Evolutionary conservation across 2,113 vertebrate genomes (phyloP).

Genomic region (Neodontobutis hainanensis): DNA sequence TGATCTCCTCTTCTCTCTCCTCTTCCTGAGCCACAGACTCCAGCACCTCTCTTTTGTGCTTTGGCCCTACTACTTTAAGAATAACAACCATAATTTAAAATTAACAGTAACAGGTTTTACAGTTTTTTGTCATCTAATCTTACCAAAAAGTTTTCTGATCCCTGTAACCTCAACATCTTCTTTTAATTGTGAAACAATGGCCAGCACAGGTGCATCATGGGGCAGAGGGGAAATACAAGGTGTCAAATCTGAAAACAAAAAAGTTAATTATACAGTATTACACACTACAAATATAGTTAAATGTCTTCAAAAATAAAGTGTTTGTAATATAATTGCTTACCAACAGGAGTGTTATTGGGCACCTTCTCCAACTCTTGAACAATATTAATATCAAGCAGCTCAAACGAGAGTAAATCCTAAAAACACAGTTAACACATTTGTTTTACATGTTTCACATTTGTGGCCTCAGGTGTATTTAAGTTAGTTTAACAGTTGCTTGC

Average conservation of each 20-base stretch:
- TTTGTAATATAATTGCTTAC: slow-evolving; percentile 75
- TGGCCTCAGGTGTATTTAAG: background rate
- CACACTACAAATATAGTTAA: background rate
- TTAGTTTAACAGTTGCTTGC: background rate
- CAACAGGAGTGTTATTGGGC: slow-evolving; percentile 92
- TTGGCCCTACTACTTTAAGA: slow-evolving; percentile 44
- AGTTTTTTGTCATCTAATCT: slow-evolving; percentile 44
- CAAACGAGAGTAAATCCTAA: slow-evolving; percentile 94
- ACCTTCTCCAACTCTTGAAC: slow-evolving; percentile 95
- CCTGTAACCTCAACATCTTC: slow-evolving; percentile 79
- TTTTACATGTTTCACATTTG: background rate
- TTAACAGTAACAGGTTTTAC: no score
- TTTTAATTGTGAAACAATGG: slow-evolving; percentile 77
- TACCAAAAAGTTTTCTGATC: slow-evolving; percentile 83
- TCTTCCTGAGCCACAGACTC: slow-evolving; percentile 79
- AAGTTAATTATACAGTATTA: slow-evolving; percentile 22
- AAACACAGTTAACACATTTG: background rate
- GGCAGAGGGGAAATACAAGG: slow-evolving; percentile 92
- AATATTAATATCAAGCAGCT: slow-evolving; percentile 96
- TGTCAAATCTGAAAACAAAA: slow-evolving; percentile 84
- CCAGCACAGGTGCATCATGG: slow-evolving; percentile 80
- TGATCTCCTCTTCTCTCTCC: slow-evolving; percentile 93
- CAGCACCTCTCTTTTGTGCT: slow-evolving; percentile 60
- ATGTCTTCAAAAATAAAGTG: background rate
- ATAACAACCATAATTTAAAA: background rate